These are phyloP conservation scores for Arctopsyche grandis DNA, from an alignment of 1,140 invertebrate genomes.

Conservation along the genomic window DNA sequence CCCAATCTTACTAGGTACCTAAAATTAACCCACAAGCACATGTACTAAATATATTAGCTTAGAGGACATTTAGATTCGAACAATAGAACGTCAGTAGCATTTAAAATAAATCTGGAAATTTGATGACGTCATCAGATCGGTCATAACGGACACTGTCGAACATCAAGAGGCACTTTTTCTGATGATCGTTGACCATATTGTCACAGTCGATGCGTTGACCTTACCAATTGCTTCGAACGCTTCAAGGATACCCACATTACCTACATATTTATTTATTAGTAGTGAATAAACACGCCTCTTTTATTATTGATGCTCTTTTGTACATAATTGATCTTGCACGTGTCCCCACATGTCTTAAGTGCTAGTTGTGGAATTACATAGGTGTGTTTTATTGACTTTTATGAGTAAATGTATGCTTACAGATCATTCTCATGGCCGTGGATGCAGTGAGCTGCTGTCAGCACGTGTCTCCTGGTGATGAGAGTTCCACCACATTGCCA, in stretches of 20 bases:
- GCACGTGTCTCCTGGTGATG: conserved; percentile 75
- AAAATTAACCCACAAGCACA: conserved; percentile 55
- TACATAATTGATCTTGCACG: no score
- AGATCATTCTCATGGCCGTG: conserved; percentile 66
- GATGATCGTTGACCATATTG: background rate
- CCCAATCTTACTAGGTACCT: conserved; percentile 75
- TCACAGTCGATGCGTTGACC: background rate
- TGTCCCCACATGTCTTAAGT: no score
- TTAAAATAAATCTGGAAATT: conserved; percentile 6
- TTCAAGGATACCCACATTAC: background rate
- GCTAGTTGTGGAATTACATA: no score
- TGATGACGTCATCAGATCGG: conserved; percentile 11
- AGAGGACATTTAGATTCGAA: background rate
- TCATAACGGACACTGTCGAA: background rate
- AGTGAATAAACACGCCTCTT: no score
- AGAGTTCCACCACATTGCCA: conserved; percentile 87
- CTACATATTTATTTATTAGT: no score
- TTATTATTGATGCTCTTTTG: no score
- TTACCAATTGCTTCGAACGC: background rate
- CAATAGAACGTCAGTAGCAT: background rate
- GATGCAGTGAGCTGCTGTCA: conserved; percentile 89
- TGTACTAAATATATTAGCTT: no score
- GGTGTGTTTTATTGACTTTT: no score
- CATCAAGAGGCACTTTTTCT: background rate
- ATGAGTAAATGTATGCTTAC: conserved; percentile 58